These are phyloP conservation scores for Halcyon smyrnensis DNA, from an alignment of 2,797 vertebrate genomes.

Conservation along the genomic window DNA sequence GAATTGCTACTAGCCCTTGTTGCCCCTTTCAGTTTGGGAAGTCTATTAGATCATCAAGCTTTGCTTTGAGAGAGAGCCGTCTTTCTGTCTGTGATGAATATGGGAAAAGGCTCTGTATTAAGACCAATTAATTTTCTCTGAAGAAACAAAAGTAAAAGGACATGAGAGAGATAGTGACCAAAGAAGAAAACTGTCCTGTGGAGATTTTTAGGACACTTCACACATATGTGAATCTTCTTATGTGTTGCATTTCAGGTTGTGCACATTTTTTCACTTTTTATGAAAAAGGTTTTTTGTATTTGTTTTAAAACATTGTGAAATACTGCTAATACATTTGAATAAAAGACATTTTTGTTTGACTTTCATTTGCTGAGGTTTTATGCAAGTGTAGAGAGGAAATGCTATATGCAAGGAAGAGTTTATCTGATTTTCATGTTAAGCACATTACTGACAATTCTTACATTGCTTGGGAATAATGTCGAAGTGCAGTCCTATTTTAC, in stretches of 20 bases:
- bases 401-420: neutral
- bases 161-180: neutral
- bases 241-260: neutral
- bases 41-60: neutral
- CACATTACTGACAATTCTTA: neutral
- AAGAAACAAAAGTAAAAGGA: neutral
- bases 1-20: neutral
- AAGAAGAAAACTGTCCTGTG: neutral
- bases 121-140: neutral
- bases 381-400: neutral
- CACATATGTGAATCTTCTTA: neutral
- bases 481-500: neutral
- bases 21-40: neutral
- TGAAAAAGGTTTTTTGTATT: neutral
- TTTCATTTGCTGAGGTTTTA: neutral
- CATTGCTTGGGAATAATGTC: neutral
- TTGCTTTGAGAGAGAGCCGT: neutral
- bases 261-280: neutral
- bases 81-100: neutral
- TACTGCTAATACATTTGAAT: neutral
- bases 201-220: neutral
- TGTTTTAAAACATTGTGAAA: neutral
- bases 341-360: neutral
- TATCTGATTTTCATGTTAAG: neutral
- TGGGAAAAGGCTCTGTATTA: neutral